Percentiles rank a stretch among this genome's conserved stretches.
Conservation (phyloP, 2,113 vertebrate species). For the Oreochromis spilurus region DNA sequence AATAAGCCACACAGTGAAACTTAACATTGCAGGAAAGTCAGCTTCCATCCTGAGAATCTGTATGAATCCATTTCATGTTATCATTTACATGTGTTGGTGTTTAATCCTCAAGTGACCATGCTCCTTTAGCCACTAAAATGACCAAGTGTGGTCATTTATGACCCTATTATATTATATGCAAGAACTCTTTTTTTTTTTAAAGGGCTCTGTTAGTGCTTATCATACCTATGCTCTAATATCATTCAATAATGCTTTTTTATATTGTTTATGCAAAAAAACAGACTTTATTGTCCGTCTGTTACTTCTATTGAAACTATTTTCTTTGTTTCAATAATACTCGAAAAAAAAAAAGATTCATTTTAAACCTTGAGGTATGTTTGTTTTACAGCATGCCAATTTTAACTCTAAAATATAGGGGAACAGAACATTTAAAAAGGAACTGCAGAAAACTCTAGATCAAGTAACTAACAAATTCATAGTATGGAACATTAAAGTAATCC, state of each 20-base stretch:
- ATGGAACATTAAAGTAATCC: background rate
- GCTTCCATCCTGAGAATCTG: background rate
- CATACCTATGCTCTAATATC: background rate
- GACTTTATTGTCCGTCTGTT: background rate
- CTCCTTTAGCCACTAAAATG: background rate
- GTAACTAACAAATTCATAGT: background rate
- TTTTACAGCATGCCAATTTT: background rate
- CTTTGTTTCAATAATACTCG: background rate
- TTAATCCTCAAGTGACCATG: background rate
- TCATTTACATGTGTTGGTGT: background rate
- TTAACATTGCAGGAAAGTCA: background rate
- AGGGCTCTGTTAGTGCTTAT: background rate
- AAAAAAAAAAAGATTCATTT: background rate
- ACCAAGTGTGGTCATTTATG: background rate
- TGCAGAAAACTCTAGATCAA: background rate
- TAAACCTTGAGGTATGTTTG: background rate
- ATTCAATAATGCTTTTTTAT: background rate
- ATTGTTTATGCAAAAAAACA: background rate
- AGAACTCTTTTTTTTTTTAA: background rate
- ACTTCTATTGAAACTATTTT: background rate
- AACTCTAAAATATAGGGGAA: background rate
- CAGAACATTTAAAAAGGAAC: background rate
- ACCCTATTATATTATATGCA: background rate
- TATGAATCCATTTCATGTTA: background rate
- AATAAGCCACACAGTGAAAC: conserved; percentile 6